phyloP scores from a whole-genome alignment of 37 sponge, comb jelly and placozoan genomes.

The Petrosia ficiformis region DNA sequence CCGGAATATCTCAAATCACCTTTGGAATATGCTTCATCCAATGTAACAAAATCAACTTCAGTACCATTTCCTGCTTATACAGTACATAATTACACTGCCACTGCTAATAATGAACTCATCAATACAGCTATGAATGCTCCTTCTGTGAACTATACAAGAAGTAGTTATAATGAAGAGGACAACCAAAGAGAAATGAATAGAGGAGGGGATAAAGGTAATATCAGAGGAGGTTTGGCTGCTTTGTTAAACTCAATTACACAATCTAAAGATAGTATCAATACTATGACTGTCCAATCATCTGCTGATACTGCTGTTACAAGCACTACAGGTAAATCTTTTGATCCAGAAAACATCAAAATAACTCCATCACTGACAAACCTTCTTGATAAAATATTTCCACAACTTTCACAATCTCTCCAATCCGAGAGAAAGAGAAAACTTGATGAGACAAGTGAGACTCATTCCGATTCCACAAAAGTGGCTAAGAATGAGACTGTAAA shows the following conservation, averaged over 20 bases:
- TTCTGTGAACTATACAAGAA: no score
- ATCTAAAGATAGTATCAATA: not conserved
- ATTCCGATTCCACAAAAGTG: not conserved
- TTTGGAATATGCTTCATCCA: no score
- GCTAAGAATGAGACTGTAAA: not conserved
- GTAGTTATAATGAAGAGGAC: no score
- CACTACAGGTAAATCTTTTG: not conserved
- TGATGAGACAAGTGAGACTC: not conserved
- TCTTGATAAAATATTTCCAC: conserved; percentile 55
- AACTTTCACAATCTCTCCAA: conserved; percentile 42
- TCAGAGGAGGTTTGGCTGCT: no score
- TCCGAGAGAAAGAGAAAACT: conserved; percentile 29
- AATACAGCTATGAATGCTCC: not conserved
- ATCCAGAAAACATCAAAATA: conserved; percentile 45
- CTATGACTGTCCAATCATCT: not conserved
- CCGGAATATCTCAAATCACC: no score
- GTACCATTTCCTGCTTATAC: not conserved
- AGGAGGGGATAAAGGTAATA: no score
- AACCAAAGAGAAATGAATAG: no score
- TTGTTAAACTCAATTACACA: not conserved
- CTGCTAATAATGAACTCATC: not conserved
- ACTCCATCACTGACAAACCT: conserved; percentile 47
- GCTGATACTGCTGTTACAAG: not conserved
- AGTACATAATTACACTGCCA: not conserved
- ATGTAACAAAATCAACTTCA: no score